phyloP scores from a whole-genome alignment of 2,113 vertebrate genomes.

The Larimichthys polyactis region DNA sequence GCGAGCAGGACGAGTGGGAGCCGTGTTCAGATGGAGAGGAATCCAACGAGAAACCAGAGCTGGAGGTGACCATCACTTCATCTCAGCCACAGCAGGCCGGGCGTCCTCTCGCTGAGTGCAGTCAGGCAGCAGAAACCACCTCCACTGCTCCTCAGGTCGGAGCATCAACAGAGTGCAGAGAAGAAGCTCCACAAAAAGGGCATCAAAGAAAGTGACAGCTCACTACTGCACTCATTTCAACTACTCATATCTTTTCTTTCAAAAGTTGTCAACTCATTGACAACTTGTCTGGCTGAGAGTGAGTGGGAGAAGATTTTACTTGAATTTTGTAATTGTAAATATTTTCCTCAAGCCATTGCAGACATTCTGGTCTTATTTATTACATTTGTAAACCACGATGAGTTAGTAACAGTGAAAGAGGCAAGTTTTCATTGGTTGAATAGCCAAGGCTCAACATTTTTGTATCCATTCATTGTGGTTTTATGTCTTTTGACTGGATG shows the following conservation, averaged over 20 bases:
- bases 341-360: constrained; percentile 50
- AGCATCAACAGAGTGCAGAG: constrained; percentile 27
- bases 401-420: constrained; percentile 56
- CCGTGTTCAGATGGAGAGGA: constrained; percentile 83
- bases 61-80: background rate
- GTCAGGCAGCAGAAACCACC: constrained; percentile 31
- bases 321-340: constrained; percentile 80
- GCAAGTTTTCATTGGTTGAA: constrained; percentile 58
- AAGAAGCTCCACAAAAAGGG: constrained; percentile 42
- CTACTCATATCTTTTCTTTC: constrained; percentile 1
- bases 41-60: constrained; percentile 42
- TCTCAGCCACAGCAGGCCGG: constrained; percentile 30
- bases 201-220: constrained; percentile 51
- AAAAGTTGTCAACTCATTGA: constrained; percentile 22
- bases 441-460: constrained; percentile 69
- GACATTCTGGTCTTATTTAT: constrained; percentile 86
- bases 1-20: constrained; percentile 85
- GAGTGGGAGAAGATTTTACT: constrained; percentile 70
- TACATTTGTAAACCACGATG: constrained; percentile 83
- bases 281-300: constrained; percentile 16
- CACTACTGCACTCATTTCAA: background rate
- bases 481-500: constrained; percentile 66
- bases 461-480: constrained; percentile 72
- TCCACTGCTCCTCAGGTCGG: constrained; percentile 21
- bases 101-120: constrained; percentile 18